A percentile compares a stretch with the other conserved stretches of the same genome.
Evolutionary conservation across 2,888 invertebrate species (phyloP).

Genomic region (Drosophila pegasa): DNA sequence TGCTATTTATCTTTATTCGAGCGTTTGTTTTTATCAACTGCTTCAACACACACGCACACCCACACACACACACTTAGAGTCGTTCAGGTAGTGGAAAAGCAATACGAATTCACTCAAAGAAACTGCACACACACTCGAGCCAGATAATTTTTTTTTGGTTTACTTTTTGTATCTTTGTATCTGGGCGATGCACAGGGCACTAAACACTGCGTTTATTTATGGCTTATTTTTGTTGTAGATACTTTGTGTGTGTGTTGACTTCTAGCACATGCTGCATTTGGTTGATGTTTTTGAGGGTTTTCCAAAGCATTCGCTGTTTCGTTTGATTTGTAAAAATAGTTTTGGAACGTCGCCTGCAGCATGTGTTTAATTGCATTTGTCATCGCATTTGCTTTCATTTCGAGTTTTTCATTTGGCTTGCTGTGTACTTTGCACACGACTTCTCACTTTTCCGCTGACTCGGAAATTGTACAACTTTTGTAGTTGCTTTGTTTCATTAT

Average conservation of each 20-base stretch:
- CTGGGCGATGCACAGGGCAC: constrained; percentile 66
- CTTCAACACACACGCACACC: constrained; percentile 55
- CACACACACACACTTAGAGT: constrained; percentile 9
- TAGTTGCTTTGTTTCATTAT: constrained; percentile 45
- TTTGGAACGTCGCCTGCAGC: constrained; percentile 19
- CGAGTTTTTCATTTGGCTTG: constrained; percentile 22
- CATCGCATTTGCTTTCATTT: constrained; percentile 54
- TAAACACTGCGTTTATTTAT: constrained; percentile 61
- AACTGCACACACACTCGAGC: constrained; percentile 57
- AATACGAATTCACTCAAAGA: constrained; percentile 68
- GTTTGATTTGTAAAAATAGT: constrained; percentile 54
- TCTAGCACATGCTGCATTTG: constrained; percentile 51
- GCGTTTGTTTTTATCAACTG: constrained; percentile 77
- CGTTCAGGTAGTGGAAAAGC: constrained; percentile 64
- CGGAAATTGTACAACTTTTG: constrained; percentile 36
- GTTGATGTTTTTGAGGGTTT: constrained; percentile 32
- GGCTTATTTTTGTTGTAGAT: constrained; percentile 68
- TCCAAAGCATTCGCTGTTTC: constrained; percentile 43
- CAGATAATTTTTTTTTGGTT: constrained; percentile 60
- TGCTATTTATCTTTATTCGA: constrained; percentile 74
- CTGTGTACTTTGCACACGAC: constrained; percentile 42
- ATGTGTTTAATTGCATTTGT: constrained; percentile 47
- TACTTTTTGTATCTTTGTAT: constrained; percentile 44
- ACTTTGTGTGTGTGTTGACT: constrained; percentile 39
- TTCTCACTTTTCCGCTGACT: constrained; percentile 65